Evolutionary conservation across 2,797 vertebrate genomes (phyloP).

Genomic region (Sebastes cheni): DNA sequence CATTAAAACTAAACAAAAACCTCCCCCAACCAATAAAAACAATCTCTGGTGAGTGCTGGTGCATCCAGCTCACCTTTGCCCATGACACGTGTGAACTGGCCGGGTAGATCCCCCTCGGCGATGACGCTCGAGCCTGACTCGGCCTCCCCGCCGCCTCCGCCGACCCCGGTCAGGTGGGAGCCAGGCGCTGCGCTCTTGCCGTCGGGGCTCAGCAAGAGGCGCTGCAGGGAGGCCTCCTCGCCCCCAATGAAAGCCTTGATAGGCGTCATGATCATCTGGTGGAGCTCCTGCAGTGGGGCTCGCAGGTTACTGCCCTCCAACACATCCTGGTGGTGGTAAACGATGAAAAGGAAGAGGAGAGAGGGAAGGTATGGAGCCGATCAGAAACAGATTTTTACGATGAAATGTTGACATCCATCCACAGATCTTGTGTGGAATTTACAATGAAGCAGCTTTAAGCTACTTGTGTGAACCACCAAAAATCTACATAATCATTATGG

Average conservation of each 20-base stretch:
- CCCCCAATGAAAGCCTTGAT: constrained; percentile 88
- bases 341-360: neutral
- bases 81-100: constrained; percentile 98
- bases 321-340: constrained; percentile 85
- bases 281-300: constrained; percentile 92
- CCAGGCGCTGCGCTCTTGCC: constrained; percentile 77
- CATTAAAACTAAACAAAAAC: neutral
- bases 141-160: constrained; percentile 87
- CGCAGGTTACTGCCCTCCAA: constrained; percentile 94
- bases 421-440: neutral
- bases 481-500: too few relatives aligned
- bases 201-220: constrained; percentile 81
- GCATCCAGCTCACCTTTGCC: constrained; percentile 89
- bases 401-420: neutral
- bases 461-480: neutral
- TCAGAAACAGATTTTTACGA: neutral
- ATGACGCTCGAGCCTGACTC: constrained; percentile 86
- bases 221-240: constrained; percentile 82
- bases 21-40: neutral
- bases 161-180: constrained; percentile 86
- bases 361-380: neutral
- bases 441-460: neutral
- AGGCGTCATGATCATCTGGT: constrained; percentile 97
- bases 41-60: neutral
- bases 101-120: constrained; percentile 92